Evolutionary conservation across 2,888 invertebrate genomes (phyloP), one percentile per base, ranked within the genome.

Genomic region (Penaeus monodon): DNA sequence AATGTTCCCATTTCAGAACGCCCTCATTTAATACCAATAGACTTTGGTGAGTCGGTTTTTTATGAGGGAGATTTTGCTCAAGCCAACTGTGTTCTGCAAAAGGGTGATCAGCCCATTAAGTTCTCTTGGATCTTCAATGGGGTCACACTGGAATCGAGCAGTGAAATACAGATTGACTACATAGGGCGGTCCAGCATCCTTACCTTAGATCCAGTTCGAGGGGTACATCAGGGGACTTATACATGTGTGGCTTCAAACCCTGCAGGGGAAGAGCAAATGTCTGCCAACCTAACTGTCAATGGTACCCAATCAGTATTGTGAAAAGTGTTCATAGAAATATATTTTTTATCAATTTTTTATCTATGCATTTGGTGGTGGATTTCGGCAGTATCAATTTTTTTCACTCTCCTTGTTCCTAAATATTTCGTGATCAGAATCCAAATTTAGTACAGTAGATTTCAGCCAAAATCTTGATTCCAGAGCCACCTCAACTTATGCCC

Each of bases 21-120:
- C 94, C 94, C 95, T 92, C 96, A 96, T 90, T 95, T 96, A 94
- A 94, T 94, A 90, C 92, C 93, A 89, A 94, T 94, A 84, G 91
- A 91, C 86, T 90, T 90, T 65, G 91, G 91, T 80, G 90, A 91
- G 70, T 91, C 91, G n/a, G 90, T 90, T 78, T 89, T 91, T 84
- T 83, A 90, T 88, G 90, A 91, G 76, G 92, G 92, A 17, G 92
- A 92, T 84, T 91, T 91, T 76, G 91, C 91, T 29, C 92, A 92
- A 89, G 89, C 92, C 57, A 91, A 91, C 38, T 92, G 92, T 88
- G 90, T 91, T 49, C 91, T 92, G 27, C 90, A 91, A 29, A 91
- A 91, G 85, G 92, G 92, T 22, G 92, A 92, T 89, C 89, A 89
- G 22, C 92, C 92, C 81, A 90, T 92, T 85, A 91, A 89, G 87